These are phyloP conservation scores for Phaedon cochleariae DNA, from an alignment of 2,888 invertebrate species.

Conservation along the genomic window DNA sequence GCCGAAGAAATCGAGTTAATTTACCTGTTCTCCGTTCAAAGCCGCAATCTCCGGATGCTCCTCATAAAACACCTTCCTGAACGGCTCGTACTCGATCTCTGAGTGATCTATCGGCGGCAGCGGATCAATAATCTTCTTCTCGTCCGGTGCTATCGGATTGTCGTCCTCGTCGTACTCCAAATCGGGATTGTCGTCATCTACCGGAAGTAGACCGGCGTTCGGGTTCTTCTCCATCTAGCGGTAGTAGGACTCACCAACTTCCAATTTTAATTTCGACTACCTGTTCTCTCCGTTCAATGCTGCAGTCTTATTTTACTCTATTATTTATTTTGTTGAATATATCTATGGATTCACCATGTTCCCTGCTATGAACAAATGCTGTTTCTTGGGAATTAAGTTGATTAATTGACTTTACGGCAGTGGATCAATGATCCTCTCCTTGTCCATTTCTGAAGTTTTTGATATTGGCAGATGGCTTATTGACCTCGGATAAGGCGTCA, in stretches of 20 bases:
- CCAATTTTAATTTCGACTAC: too few relatives aligned
- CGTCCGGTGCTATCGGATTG: conserved; percentile 89
- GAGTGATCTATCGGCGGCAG: conserved; percentile 95
- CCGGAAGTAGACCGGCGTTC: conserved; percentile 81
- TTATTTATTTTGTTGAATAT: too few relatives aligned
- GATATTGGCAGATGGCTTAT: too few relatives aligned
- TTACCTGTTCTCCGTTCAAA: conserved; percentile 73
- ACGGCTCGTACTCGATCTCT: conserved; percentile 83
- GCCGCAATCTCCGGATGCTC: conserved; percentile 90
- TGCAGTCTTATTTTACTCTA: too few relatives aligned
- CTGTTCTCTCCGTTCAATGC: too few relatives aligned
- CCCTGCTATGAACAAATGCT: too few relatives aligned
- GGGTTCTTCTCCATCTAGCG: conserved; percentile 99
- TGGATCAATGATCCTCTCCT: conserved; percentile 91
- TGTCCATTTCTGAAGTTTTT: too few relatives aligned
- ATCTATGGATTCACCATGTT: too few relatives aligned
- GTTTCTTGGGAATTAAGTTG: too few relatives aligned
- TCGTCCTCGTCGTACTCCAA: conserved; percentile 96
- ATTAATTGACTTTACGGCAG: too few relatives aligned
- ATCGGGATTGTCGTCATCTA: conserved; percentile 78
- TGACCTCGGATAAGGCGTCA: too few relatives aligned
- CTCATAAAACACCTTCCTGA: conserved; percentile 94
- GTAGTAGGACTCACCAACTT: conserved; percentile 96
- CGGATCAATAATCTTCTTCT: conserved; percentile 90
- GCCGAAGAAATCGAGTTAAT: too few relatives aligned